A percentile compares a stretch with the other conserved stretches of the same genome.
phyloP scores from a whole-genome alignment of 2,888 invertebrate genomes.

The Coecobrya sp. region DNA sequence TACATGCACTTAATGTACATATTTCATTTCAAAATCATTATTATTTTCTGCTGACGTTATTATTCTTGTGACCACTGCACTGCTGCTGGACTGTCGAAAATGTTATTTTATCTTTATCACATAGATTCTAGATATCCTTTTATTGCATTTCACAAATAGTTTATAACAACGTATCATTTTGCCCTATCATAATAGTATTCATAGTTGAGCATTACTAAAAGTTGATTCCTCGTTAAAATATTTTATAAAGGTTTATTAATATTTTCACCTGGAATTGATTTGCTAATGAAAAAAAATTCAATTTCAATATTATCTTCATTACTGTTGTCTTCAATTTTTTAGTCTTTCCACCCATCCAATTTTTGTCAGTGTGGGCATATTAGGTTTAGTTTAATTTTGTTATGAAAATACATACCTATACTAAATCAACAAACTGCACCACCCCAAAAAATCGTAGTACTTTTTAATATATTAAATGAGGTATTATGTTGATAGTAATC shows the following conservation, averaged over 20 bases:
- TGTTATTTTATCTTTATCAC: neutral
- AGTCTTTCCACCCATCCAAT: constrained; percentile 37
- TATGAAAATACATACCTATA: constrained; percentile 43
- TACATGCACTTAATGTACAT: too few species aligned
- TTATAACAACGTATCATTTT: neutral
- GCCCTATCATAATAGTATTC: neutral
- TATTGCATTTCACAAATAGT: too few species aligned
- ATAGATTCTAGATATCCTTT: too few species aligned
- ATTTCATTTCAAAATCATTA: constrained; percentile 26
- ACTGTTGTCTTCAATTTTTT: neutral
- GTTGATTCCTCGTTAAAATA: neutral
- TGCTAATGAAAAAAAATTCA: constrained; percentile 1
- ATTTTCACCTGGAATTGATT: constrained; percentile 28
- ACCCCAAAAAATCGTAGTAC: constrained; percentile 2
- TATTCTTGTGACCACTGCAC: neutral
- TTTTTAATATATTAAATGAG: neutral
- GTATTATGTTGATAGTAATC: neutral
- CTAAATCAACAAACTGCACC: constrained; percentile 56
- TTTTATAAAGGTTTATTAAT: constrained; percentile 9
- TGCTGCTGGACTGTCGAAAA: neutral
- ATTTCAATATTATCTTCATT: neutral
- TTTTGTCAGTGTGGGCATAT: constrained; percentile 29
- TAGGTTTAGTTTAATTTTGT: neutral
- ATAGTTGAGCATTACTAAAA: neutral
- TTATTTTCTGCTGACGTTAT: constrained; percentile 4